These are phyloP conservation scores for Xestia xanthographa DNA, from an alignment of 2,888 invertebrate species.

Conservation along the genomic window DNA sequence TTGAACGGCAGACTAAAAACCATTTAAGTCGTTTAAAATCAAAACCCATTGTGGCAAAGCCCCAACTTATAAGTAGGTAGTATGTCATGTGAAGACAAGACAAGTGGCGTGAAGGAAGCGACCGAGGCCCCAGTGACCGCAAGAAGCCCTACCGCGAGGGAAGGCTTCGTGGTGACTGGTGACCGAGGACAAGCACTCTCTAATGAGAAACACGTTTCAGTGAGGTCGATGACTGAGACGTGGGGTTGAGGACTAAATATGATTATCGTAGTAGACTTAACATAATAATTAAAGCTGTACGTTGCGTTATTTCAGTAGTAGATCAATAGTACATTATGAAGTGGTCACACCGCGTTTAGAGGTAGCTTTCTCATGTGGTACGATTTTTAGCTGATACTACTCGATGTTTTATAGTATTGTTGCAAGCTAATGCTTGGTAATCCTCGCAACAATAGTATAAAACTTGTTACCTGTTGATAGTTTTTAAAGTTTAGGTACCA, in stretches of 20 bases:
- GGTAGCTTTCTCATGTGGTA: not conserved
- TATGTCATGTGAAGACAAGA: conserved; percentile 63
- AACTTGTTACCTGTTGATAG: not conserved
- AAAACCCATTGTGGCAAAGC: conserved; percentile 20
- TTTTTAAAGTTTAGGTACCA: not conserved
- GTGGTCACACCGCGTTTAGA: not conserved
- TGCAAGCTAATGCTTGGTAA: not conserved
- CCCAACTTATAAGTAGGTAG: conserved; percentile 29
- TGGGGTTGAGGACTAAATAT: conserved; percentile 27
- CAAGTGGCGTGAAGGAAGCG: conserved; percentile 82
- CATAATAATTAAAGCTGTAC: not conserved
- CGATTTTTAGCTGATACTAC: not conserved
- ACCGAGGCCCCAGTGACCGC: conserved; percentile 80
- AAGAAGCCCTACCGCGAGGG: conserved; percentile 83
- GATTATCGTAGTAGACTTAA: conserved; percentile 31
- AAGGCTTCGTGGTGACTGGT: conserved; percentile 71
- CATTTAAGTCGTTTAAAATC: not conserved
- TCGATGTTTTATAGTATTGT: not conserved
- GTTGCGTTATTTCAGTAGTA: not conserved
- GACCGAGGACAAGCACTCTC: conserved; percentile 72
- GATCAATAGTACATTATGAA: not conserved
- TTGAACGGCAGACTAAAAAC: not conserved
- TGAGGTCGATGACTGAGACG: conserved; percentile 64
- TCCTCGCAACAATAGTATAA: not conserved
- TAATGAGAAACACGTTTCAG: conserved; percentile 67